These are phyloP conservation scores for Peromyscus nudipes DNA, from an alignment of 2,797 vertebrate species.

Conservation along the genomic window DNA sequence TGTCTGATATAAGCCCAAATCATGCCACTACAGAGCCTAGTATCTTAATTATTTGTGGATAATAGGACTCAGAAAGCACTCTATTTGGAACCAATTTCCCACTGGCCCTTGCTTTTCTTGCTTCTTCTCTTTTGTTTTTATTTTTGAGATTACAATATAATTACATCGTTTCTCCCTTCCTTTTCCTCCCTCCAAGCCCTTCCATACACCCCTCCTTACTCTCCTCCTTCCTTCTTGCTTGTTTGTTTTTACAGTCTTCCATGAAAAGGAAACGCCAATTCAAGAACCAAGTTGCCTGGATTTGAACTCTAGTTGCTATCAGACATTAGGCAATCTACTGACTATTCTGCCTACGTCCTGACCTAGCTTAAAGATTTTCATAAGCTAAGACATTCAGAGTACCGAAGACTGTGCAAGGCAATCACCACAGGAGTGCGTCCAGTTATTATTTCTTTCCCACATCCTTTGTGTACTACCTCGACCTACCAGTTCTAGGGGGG, in stretches of 20 bases:
- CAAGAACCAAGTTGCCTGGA: neutral
- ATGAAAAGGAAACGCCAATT: conserved; percentile 4
- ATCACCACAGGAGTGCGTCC: neutral
- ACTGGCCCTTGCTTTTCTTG: too few species aligned
- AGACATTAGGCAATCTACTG: neutral
- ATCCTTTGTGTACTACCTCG: neutral
- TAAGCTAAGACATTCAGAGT: neutral
- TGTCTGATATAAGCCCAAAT: neutral
- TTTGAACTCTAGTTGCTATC: neutral
- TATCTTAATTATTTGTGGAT: neutral
- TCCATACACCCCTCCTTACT: too few species aligned
- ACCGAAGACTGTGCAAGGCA: neutral
- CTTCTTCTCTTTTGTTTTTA: too few species aligned
- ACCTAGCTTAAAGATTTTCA: neutral
- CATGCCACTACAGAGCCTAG: neutral
- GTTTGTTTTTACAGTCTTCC: neutral
- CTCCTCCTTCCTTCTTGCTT: too few species aligned
- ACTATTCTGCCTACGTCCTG: neutral
- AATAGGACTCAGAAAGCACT: neutral
- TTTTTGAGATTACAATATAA: neutral
- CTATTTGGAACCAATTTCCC: neutral
- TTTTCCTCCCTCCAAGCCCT: neutral
- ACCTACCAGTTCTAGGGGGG: neutral
- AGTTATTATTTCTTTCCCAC: neutral
- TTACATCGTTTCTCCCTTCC: neutral